phyloP scores from a whole-genome alignment of 2,888 invertebrate species.

The Oscheius myriophilus region DNA sequence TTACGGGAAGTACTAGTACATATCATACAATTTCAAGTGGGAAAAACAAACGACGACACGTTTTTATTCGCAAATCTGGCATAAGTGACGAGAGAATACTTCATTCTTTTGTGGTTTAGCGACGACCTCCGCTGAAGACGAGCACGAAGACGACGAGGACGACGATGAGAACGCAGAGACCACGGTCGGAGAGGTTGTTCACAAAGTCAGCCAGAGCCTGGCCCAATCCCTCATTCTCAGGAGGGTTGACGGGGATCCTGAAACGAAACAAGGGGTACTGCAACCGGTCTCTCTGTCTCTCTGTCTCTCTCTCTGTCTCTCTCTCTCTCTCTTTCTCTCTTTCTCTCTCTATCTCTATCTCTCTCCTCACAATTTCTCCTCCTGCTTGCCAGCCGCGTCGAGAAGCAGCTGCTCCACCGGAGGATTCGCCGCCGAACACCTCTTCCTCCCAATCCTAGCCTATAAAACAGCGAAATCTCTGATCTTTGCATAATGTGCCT shows the following conservation, averaged over 20 bases:
- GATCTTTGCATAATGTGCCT: not conserved
- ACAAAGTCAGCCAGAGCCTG: conserved; percentile 24
- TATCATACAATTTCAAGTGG: too few species aligned
- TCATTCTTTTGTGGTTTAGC: not conserved
- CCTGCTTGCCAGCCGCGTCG: conserved; percentile 46
- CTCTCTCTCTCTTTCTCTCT: conserved; percentile 6
- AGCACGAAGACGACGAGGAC: conserved; percentile 4
- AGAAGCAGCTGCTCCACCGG: conserved; percentile 60
- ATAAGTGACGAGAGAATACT: too few species aligned
- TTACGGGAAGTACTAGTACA: too few species aligned
- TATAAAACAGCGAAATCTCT: not conserved
- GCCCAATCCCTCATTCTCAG: not conserved
- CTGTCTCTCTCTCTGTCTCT: conserved; percentile 1
- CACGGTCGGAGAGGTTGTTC: conserved; percentile 25
- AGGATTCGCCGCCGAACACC: conserved; percentile 48
- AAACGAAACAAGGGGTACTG: too few species aligned
- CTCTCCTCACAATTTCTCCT: conserved; percentile 6
- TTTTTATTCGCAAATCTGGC: too few species aligned
- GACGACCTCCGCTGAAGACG: conserved; percentile 2
- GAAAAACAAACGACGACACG: not conserved
- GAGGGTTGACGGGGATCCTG: not conserved
- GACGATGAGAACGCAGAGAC: conserved; percentile 15
- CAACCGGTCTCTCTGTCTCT: not conserved
- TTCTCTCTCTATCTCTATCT: conserved; percentile 1
- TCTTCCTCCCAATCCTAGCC: conserved; percentile 30